A percentile compares a stretch with the other conserved stretches of the same genome.
These are phyloP conservation scores for Phlogophora meticulosa DNA, from an alignment of 2,888 invertebrate genomes.

Conservation along the genomic window DNA sequence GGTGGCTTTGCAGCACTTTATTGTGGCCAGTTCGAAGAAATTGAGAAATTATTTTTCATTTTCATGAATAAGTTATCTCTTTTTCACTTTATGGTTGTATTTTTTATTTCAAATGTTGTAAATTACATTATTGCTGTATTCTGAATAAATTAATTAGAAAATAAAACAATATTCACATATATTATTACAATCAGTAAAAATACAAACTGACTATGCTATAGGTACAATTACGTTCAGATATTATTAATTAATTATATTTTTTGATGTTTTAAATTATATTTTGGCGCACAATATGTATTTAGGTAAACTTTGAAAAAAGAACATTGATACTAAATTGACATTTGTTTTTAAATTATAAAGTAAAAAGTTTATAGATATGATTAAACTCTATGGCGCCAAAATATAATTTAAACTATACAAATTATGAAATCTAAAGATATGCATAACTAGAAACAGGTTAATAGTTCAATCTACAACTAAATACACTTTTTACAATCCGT, in stretches of 20 bases:
- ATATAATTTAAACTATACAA: slow-evolving; percentile 71
- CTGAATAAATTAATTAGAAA: slow-evolving; percentile 64
- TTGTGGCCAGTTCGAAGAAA: not conserved
- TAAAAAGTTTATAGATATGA: slow-evolving; percentile 5
- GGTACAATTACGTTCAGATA: slow-evolving; percentile 77
- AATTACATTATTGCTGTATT: slow-evolving; percentile 16
- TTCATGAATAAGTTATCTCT: not conserved
- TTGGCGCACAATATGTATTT: slow-evolving; percentile 63
- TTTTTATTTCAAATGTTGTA: not conserved
- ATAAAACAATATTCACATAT: slow-evolving; percentile 79
- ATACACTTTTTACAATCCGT: slow-evolving; percentile 90
- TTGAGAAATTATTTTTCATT: not conserved
- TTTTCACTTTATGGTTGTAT: not conserved
- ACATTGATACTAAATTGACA: slow-evolving; percentile 53
- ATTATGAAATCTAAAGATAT: slow-evolving; percentile 89
- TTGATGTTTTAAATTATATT: slow-evolving; percentile 70
- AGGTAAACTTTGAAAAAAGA: slow-evolving; percentile 38
- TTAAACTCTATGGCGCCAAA: slow-evolving; percentile 58
- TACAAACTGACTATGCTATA: slow-evolving; percentile 79
- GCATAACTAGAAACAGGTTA: slow-evolving; percentile 90
- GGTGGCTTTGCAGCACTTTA: slow-evolving; percentile 3
- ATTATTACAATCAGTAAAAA: slow-evolving; percentile 70
- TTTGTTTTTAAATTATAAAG: slow-evolving; percentile 25
- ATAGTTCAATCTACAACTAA: slow-evolving; percentile 89
- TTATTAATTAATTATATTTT: slow-evolving; percentile 67